phyloP scores from a whole-genome alignment of 2,797 vertebrate genomes.

The Neopelma chrysocephalum region DNA sequence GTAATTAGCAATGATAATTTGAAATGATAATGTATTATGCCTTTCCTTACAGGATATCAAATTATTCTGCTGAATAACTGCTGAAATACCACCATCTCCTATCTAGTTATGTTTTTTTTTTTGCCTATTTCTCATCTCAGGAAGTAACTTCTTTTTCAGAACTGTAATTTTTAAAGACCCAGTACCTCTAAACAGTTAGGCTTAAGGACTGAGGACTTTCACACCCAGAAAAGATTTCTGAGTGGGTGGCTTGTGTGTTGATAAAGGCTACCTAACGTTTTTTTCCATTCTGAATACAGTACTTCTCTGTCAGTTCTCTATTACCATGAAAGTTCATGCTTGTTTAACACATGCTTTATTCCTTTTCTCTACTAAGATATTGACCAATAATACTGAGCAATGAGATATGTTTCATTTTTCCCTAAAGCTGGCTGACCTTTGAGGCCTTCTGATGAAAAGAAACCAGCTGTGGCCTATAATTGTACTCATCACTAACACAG shows the following conservation, averaged over 20 bases:
- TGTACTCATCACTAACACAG: not conserved
- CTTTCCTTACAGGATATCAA: not conserved
- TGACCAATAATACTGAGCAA: not conserved
- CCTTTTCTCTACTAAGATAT: not conserved
- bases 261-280: not conserved
- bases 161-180: not conserved
- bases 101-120: not conserved
- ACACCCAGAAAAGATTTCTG: not conserved
- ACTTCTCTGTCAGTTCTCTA: not conserved
- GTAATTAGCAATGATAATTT: not conserved
- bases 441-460: not conserved
- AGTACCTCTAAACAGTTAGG: not conserved
- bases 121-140: not conserved
- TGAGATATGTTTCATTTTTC: not conserved
- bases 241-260: fast-evolving
- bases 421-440: not conserved
- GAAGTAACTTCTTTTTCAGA: not conserved
- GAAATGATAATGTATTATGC: not conserved
- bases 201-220: not conserved
- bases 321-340: not conserved
- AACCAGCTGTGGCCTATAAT: not conserved
- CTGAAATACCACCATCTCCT: not conserved
- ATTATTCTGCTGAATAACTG: not conserved
- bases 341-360: not conserved
- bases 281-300: not conserved